Base-by-base conservation (phyloP, 2,797 vertebrate species). In the Galaxias olidus region DNA sequence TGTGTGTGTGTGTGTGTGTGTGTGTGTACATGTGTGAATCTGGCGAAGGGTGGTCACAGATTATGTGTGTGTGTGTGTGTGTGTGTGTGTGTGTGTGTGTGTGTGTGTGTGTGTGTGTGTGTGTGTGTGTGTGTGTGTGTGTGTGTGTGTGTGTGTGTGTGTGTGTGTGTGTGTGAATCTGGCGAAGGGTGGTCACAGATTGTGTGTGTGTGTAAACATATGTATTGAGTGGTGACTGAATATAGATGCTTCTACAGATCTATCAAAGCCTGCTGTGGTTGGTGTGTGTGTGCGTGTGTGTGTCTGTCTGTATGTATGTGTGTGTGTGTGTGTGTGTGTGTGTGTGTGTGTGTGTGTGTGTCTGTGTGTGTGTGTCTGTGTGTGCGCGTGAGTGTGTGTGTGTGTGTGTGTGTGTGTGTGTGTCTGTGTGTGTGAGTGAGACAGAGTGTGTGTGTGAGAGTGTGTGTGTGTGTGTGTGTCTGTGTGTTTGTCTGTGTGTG, bases 401-500 rank as follows among this genome's bases (percentile, higher is more conserved):
- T 51, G 30, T 63, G 43, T 65, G 61, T 64, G 68, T 58, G 56
- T 54, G 42, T 64, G 41, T 61, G 51, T 64, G 61, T 70, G 68
- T 61, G 72, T 43, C 20, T 51, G 17, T 41, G 72, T 11, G n/a
- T 78, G 62, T 82, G 84, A 85, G 83, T 85, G 75, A 84, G 73
- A 78, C 85, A 82, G 80, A 89, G 83, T 83, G 79, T 64, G 74
- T 74, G 66, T 66, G 62, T 87, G 85, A 88, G n/a, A 30, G 41
- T 61, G 51, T 64, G 60, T 70, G 68, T 62, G 71, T 43, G 30
- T 51, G 17, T 41, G 72, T 11, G n/a, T 78, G 62, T 86, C 85
- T 77, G 85, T 87, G 83, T 81, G 83, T 86, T 86, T 77, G 85
- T 87, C 82, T 81, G 83, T 76, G 77, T 82, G 72, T 72, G 71